These are phyloP conservation scores for Neopipo cinnamomea DNA, from an alignment of 2,113 vertebrate genomes.

Conservation along the genomic window DNA sequence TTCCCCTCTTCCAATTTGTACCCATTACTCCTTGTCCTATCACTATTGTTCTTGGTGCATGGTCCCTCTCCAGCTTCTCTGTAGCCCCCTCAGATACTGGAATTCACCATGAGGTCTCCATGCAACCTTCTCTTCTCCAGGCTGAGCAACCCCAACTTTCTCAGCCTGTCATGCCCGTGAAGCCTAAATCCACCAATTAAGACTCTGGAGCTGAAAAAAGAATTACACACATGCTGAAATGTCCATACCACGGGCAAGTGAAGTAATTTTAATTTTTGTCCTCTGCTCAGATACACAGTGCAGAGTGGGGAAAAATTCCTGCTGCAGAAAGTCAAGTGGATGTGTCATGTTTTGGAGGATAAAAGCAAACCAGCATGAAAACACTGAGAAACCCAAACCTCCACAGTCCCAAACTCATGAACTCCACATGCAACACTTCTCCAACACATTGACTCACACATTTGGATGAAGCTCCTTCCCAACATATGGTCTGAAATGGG, in stretches of 20 bases:
- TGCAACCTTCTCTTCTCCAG: neutral
- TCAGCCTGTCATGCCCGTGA: neutral
- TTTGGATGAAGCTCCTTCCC: constrained; percentile 22
- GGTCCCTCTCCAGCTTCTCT: neutral
- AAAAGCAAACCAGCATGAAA: neutral
- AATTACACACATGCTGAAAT: neutral
- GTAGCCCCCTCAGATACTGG: neutral
- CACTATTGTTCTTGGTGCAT: neutral
- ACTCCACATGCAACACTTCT: neutral
- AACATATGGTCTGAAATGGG: constrained; percentile 53
- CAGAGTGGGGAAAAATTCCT: neutral
- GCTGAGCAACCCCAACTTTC: neutral
- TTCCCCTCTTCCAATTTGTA: neutral
- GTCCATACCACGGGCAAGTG: neutral
- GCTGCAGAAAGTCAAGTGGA: neutral
- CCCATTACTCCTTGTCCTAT: neutral
- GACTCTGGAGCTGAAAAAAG: neutral
- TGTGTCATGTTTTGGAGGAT: neutral
- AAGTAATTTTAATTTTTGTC: neutral
- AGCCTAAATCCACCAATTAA: neutral
- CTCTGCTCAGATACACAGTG: neutral
- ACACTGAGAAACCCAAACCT: neutral
- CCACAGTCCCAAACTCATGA: neutral
- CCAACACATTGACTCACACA: neutral
- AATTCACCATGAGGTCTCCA: neutral